Evolutionary conservation across 2,113 vertebrate genomes (phyloP).

Genomic region (Pterocles gutturalis): DNA sequence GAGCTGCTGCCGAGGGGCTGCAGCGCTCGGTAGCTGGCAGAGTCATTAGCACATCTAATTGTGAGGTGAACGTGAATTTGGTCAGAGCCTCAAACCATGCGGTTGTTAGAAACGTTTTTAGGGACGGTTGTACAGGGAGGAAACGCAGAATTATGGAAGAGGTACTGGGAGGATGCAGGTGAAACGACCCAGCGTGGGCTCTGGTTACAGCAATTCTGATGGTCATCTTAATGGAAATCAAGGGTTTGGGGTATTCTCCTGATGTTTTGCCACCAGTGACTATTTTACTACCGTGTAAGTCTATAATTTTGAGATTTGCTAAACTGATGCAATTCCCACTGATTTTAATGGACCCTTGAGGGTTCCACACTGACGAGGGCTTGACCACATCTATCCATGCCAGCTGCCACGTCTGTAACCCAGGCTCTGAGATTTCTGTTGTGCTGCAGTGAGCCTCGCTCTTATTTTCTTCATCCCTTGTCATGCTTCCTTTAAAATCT

Average conservation of each 20-base stretch:
- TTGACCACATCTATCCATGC: background rate
- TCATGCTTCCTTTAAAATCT: background rate
- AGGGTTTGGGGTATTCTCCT: background rate
- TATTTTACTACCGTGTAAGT: background rate
- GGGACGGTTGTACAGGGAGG: background rate
- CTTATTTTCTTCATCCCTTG: background rate
- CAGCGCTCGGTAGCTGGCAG: background rate
- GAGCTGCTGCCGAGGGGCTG: background rate
- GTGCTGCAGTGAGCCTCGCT: background rate
- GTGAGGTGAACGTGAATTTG: background rate
- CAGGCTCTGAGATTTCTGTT: background rate
- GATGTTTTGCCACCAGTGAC: background rate
- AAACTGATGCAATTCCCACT: background rate
- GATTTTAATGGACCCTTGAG: background rate
- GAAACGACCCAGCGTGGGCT: background rate
- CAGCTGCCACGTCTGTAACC: background rate
- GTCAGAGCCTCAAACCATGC: background rate
- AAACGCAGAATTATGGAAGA: background rate
- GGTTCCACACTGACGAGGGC: accelerated
- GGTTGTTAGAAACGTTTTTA: background rate
- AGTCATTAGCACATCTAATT: background rate
- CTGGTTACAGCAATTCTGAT: background rate
- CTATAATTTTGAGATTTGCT: background rate
- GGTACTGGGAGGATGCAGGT: background rate
- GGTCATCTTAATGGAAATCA: background rate